A percentile compares a stretch with the other conserved stretches of the same genome.
Conservation (phyloP, 64 coral and sea anemone genomes). For the Montipora capricornis region DNA sequence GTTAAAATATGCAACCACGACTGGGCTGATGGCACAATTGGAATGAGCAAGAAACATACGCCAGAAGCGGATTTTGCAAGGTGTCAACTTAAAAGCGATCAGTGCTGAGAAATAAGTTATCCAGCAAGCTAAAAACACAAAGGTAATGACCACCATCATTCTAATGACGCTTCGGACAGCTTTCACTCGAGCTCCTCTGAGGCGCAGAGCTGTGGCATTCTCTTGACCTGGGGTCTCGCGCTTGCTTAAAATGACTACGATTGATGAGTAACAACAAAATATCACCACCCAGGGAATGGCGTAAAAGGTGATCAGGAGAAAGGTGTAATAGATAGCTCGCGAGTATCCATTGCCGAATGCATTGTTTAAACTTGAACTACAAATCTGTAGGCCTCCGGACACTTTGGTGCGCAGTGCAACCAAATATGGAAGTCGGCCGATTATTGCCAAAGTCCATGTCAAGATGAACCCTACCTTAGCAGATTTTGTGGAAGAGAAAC, state of each 20-base stretch:
- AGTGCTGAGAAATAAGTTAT: conserved; percentile 60
- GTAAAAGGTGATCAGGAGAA: conserved; percentile 52
- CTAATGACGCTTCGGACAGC: conserved; percentile 14
- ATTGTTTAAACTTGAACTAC: conserved; percentile 13
- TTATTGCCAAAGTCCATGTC: conserved; percentile 36
- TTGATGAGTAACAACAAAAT: conserved; percentile 22
- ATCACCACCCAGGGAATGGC: conserved; percentile 44
- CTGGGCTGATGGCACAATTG: conserved; percentile 62
- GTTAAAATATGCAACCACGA: conserved; percentile 49
- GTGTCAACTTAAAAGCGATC: conserved; percentile 9
- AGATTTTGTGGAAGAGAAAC: neutral
- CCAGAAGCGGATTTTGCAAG: conserved; percentile 67
- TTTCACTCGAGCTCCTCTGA: neutral
- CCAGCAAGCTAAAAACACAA: conserved; percentile 65
- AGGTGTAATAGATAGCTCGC: conserved; percentile 53
- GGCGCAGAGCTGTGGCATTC: neutral
- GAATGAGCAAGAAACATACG: conserved; percentile 64
- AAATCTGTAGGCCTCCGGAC: neutral
- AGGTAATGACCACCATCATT: conserved; percentile 47
- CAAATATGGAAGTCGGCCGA: conserved; percentile 42
- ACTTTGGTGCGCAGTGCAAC: conserved; percentile 4
- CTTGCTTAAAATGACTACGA: conserved; percentile 14
- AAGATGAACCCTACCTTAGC: conserved; percentile 28
- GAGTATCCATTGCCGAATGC: conserved; percentile 36
- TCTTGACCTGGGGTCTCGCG: conserved; percentile 12